Evolutionary conservation across 2,888 invertebrate species (phyloP).

Genomic region (Noctua comes): DNA sequence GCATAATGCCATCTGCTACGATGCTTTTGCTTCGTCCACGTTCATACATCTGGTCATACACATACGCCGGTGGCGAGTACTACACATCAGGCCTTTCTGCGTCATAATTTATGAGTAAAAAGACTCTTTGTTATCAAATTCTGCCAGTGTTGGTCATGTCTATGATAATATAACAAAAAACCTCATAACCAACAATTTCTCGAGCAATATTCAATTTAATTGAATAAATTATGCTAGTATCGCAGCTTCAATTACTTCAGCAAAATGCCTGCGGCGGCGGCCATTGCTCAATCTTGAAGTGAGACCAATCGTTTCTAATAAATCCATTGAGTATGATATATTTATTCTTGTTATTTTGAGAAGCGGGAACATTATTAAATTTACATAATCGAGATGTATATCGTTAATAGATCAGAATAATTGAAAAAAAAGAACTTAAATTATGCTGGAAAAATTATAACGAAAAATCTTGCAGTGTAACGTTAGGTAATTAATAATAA

Average conservation of each 20-base stretch:
- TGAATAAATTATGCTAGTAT: constrained; percentile 30
- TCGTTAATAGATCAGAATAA: not conserved
- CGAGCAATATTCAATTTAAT: constrained; percentile 22
- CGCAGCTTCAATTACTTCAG: constrained; percentile 39
- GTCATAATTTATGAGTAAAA: not conserved
- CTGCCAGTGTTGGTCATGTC: not conserved
- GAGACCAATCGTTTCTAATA: constrained; percentile 48
- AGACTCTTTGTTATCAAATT: not conserved
- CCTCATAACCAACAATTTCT: not conserved
- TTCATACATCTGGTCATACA: not conserved
- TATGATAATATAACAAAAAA: not conserved
- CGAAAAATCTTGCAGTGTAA: not conserved
- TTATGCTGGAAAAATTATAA: not conserved
- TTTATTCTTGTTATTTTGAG: constrained; percentile 20
- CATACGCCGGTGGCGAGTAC: not conserved
- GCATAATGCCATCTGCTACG: not conserved
- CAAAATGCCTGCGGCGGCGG: constrained; percentile 24
- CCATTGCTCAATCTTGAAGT: constrained; percentile 39
- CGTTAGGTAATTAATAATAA: too few relatives aligned
- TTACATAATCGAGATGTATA: not conserved
- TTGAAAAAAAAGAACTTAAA: not conserved
- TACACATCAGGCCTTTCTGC: too few relatives aligned
- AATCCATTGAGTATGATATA: constrained; percentile 32
- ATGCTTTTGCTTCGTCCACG: not conserved
- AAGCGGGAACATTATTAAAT: not conserved